Percentiles rank a stretch among this genome's conserved stretches.
These are phyloP conservation scores for Paradisaea rubra DNA, from an alignment of 2,113 vertebrate species.

Conservation along the genomic window DNA sequence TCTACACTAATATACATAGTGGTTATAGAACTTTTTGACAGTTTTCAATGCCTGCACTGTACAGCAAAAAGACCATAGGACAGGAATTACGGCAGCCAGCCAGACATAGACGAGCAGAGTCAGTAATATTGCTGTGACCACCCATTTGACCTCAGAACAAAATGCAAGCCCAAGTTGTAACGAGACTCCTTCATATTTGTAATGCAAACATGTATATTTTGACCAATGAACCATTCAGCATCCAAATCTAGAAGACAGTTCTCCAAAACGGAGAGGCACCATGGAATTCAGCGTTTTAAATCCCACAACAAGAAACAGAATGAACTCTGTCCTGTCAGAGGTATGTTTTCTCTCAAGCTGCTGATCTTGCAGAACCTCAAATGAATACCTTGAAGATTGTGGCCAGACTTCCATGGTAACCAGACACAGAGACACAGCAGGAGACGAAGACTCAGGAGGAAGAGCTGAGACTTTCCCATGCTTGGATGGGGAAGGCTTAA, in stretches of 20 bases:
- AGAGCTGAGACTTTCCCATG: background rate
- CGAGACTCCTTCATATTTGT: background rate
- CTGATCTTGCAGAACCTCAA: background rate
- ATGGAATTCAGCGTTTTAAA: background rate
- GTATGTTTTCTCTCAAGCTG: background rate
- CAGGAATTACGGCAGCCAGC: background rate
- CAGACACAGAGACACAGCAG: background rate
- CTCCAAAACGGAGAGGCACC: background rate
- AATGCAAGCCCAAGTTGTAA: background rate
- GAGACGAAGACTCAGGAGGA: background rate
- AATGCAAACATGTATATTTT: background rate
- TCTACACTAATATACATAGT: background rate
- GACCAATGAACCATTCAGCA: background rate
- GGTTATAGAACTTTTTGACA: background rate
- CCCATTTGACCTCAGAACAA: background rate
- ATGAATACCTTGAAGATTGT: background rate
- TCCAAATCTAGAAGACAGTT: background rate
- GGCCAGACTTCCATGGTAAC: background rate
- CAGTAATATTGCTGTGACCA: background rate
- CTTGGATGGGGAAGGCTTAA: background rate
- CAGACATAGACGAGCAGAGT: background rate
- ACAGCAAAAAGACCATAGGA: background rate
- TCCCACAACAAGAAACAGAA: background rate
- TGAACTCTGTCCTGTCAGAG: background rate
- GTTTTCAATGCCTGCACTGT: background rate